Conservation (phyloP, 2,797 vertebrate species). For the Cuculus canorus region DNA sequence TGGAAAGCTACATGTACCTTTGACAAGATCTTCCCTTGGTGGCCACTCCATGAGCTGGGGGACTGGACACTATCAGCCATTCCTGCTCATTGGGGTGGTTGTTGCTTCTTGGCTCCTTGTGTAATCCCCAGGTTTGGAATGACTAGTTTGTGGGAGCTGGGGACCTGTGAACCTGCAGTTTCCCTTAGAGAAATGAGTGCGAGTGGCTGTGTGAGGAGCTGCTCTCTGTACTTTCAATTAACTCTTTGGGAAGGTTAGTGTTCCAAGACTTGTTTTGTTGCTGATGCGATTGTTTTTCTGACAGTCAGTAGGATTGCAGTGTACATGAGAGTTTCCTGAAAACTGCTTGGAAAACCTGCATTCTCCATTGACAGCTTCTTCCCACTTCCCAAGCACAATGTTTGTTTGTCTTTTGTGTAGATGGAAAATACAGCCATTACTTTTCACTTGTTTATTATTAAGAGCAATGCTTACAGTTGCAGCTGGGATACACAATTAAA, state of each 20-base stretch:
- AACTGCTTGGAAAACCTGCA: background rate
- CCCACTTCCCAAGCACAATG: background rate
- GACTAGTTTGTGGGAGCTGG: fast-evolving
- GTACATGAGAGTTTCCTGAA: background rate
- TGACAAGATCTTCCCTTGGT: background rate
- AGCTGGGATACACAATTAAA: background rate
- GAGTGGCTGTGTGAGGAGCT: background rate
- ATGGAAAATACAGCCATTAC: background rate
- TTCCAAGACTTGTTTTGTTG: background rate
- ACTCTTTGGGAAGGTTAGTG: background rate
- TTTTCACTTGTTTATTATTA: background rate
- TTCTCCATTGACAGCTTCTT: background rate
- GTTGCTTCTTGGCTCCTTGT: background rate
- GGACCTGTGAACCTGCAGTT: background rate
- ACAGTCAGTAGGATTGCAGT: background rate
- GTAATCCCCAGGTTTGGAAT: background rate
- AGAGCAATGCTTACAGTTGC: background rate
- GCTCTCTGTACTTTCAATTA: background rate
- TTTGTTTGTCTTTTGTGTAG: background rate
- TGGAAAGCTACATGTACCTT: background rate
- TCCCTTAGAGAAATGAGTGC: background rate
- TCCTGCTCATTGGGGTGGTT: fast-evolving
- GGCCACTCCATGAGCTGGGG: background rate
- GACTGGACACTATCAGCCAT: background rate
- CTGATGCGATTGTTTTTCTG: background rate